A percentile compares a stretch with the other conserved stretches of the same genome.
These are phyloP conservation scores for Empis livida DNA, from an alignment of 2,888 invertebrate genomes.

Conservation along the genomic window DNA sequence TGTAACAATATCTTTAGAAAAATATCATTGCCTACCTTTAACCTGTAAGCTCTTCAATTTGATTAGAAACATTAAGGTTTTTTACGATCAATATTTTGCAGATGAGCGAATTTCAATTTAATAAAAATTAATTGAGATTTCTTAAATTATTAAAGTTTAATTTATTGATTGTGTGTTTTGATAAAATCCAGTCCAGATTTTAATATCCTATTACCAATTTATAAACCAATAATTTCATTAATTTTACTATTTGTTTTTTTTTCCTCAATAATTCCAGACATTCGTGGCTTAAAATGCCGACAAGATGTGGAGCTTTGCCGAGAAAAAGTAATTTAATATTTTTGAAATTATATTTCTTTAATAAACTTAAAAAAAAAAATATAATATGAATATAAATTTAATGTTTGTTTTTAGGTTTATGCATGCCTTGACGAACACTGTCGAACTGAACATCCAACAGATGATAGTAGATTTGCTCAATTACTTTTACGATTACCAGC, in stretches of 20 bases:
- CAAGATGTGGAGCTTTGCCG: constrained; percentile 74
- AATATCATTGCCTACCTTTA: too few relatives aligned
- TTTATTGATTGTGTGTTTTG: too few relatives aligned
- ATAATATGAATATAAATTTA: background rate
- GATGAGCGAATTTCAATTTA: too few relatives aligned
- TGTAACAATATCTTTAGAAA: too few relatives aligned
- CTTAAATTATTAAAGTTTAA: too few relatives aligned
- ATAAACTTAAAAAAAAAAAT: background rate
- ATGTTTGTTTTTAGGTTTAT: constrained; percentile 46
- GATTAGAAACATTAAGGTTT: too few relatives aligned
- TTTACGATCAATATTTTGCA: too few relatives aligned
- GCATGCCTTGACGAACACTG: constrained; percentile 93
- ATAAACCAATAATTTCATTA: background rate
- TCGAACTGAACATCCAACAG: constrained; percentile 71
- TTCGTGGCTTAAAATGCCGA: constrained; percentile 74
- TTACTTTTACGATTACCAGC: constrained; percentile 79
- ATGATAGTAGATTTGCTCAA: constrained; percentile 92
- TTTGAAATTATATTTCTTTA: background rate
- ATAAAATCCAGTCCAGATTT: too few relatives aligned
- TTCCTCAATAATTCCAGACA: too few relatives aligned
- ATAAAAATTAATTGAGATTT: too few relatives aligned
- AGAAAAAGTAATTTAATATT: constrained; percentile 54
- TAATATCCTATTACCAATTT: too few relatives aligned
- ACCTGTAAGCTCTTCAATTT: too few relatives aligned
- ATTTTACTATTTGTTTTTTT: background rate